Conservation (phyloP, 35 echinoderm and acorn worm species). For the Ophiothrix spiculata region DNA sequence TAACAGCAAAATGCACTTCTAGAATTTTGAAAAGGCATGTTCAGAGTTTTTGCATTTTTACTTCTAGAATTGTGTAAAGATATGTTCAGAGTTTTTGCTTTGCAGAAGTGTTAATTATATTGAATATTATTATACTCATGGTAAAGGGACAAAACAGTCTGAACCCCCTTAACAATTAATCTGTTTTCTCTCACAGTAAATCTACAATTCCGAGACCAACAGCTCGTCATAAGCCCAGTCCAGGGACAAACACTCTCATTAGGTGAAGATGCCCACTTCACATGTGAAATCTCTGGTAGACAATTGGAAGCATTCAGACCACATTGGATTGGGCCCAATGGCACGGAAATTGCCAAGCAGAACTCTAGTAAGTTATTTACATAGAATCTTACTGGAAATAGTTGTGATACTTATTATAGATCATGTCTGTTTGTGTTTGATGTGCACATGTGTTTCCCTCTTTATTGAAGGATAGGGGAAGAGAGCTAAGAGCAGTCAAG, state of each 20-base stretch:
- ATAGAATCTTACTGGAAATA: too few relatives aligned
- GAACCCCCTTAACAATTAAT: too few relatives aligned
- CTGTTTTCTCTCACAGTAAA: background rate
- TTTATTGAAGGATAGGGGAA: background rate
- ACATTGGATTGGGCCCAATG: slow-evolving; percentile 35
- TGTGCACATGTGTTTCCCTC: background rate
- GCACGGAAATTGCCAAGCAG: slow-evolving; percentile 19
- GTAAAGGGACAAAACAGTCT: too few relatives aligned
- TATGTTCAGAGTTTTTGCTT: background rate
- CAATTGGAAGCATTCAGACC: slow-evolving; percentile 18
- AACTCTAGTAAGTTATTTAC: slow-evolving; percentile 17
- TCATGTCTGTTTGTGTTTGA: background rate
- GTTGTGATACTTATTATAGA: too few relatives aligned
- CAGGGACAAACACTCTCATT: slow-evolving; percentile 38
- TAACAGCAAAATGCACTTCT: too few relatives aligned
- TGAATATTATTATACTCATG: background rate
- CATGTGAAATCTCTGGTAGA: slow-evolving; percentile 31
- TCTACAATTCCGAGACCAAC: background rate
- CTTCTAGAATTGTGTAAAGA: background rate
- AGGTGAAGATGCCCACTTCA: slow-evolving; percentile 46
- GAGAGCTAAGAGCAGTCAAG: too few relatives aligned
- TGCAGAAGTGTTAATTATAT: background rate
- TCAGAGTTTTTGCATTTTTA: too few relatives aligned
- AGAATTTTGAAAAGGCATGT: too few relatives aligned
- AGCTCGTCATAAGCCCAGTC: background rate